Base-by-base conservation (phyloP, 1,140 invertebrate genomes). In the Olivierus martensii region DNA sequence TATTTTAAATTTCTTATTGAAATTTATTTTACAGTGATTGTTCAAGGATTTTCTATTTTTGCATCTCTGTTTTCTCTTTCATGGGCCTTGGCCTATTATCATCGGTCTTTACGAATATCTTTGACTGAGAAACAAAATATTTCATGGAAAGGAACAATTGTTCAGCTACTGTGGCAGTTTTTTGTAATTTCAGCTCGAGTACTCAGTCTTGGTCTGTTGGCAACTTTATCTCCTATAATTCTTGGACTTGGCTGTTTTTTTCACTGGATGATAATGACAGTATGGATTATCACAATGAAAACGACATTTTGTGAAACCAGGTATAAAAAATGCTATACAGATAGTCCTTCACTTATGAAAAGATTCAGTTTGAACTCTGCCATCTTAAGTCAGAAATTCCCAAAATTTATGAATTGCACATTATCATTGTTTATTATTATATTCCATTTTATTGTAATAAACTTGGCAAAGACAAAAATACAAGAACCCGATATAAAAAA, bases 41-140 rank as follows among this genome's bases (percentile, higher is more conserved):
- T 9, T 28, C 28, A 28, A 28, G 28, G 28, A 6, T 28, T 78
- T 42, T 83, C 80, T 3, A 79, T 87, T 48, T 66, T 71, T 6
- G 81, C 80, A 46, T 88, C 86, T 0, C 74, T 89, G 57, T 67
- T 79, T 3, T 85, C 83, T 52, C 80, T 91, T 75, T 82, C 84
- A 1, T 88, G 85, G 83, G 81, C 83, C 14, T 77, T 91, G 66
- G 82, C 82, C 0, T 81, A 80, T 22, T 91, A 89, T 65, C 81
- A 90, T 65, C 76, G 82, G 55, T 79, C 81, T 17, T 75, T 88
- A 44, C 73, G 87, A 43, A 79, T 82, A 61, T 79, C 79, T 21
- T 75, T 84, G 66, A 71, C 75, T 59, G 77, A 82, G 55, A 82
- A 84, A 67, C 64, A 71, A 18, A 85, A 87, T 63, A 80, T 87